These are phyloP conservation scores for Megaptera novaeangliae DNA, from an alignment of 2,113 vertebrate species.

Conservation along the genomic window DNA sequence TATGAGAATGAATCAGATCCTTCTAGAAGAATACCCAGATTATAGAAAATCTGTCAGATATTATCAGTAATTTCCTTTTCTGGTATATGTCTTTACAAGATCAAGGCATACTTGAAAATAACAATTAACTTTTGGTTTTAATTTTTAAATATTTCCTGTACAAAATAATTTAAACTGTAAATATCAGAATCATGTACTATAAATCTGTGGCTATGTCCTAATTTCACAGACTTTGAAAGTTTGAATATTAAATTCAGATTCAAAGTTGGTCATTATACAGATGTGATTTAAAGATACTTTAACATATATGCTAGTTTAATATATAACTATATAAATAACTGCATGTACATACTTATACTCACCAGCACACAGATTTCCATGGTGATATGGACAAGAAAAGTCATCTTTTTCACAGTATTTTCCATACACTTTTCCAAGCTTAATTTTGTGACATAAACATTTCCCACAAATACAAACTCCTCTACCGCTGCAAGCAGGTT, in stretches of 20 bases:
- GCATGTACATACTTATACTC: constrained; percentile 57
- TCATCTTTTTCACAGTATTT: constrained; percentile 95
- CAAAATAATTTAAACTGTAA: not conserved
- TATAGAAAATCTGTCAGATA: not conserved
- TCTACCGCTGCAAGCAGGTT: constrained; percentile 87
- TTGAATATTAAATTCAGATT: constrained; percentile 1
- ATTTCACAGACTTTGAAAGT: not conserved
- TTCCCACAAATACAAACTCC: constrained; percentile 90
- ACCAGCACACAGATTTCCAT: constrained; percentile 91
- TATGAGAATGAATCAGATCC: constrained; percentile 20
- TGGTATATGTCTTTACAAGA: constrained; percentile 1
- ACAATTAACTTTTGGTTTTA: constrained; percentile 7
- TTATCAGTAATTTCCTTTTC: constrained; percentile 15
- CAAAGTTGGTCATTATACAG: not conserved
- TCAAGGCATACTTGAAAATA: not conserved
- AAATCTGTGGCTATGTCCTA: not conserved
- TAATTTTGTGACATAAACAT: constrained; percentile 90
- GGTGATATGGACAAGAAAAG: constrained; percentile 92
- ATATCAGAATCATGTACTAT: not conserved
- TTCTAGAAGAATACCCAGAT: constrained; percentile 37
- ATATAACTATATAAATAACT: not conserved
- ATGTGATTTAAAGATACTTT: not conserved
- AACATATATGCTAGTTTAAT: not conserved
- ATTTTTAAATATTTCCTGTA: not conserved
- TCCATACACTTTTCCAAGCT: constrained; percentile 90